phyloP scores from a whole-genome alignment of 1,140 invertebrate species.

The Heliconius hewitsoni region DNA sequence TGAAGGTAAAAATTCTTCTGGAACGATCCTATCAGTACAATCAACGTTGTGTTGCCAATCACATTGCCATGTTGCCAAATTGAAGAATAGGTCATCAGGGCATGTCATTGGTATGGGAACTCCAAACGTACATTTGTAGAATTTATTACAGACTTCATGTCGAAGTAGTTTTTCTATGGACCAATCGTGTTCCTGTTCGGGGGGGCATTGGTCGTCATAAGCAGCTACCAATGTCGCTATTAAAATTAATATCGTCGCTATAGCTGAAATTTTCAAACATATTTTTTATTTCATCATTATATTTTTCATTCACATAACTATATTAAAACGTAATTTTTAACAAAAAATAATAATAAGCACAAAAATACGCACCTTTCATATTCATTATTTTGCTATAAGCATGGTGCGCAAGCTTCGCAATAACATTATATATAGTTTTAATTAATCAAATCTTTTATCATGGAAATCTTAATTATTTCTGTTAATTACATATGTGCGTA shows the following conservation, averaged over 20 bases:
- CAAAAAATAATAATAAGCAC: too few relatives aligned
- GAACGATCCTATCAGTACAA: conserved; percentile 66
- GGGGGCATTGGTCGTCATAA: conserved; percentile 47
- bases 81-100: conserved; percentile 81
- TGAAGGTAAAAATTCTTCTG: conserved; percentile 26
- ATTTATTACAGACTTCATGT: conserved; percentile 82
- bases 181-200: conserved; percentile 53
- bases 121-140: conserved; percentile 82
- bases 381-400: conserved; percentile 22
- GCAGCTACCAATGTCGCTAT: conserved; percentile 31
- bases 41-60: conserved; percentile 81
- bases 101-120: conserved; percentile 77
- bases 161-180: conserved; percentile 58
- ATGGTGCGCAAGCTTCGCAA: not conserved
- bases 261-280: conserved; percentile 28
- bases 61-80: conserved; percentile 77
- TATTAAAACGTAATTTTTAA: not conserved
- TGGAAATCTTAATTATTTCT: conserved; percentile 26
- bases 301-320: not conserved
- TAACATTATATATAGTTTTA: conserved; percentile 28
- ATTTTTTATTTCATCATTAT: not conserved
- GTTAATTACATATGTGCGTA: conserved; percentile 25
- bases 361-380: conserved; percentile 35
- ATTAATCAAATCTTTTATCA: conserved; percentile 27
- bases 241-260: conserved; percentile 32